phyloP scores from a whole-genome alignment of 2,888 invertebrate species.

The Zygogramma bicolorata region DNA sequence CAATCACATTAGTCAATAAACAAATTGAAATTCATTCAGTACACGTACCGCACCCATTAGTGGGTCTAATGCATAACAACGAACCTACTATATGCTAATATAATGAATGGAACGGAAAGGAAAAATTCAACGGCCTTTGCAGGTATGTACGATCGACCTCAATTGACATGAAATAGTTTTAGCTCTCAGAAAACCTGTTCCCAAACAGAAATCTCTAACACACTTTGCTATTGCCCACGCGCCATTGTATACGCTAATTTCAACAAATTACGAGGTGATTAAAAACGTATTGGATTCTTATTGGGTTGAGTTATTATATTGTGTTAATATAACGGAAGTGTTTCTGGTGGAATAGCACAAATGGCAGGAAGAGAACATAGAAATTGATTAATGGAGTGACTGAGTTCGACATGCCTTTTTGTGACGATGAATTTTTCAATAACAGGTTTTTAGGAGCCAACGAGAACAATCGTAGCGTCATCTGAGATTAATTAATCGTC shows the following conservation, averaged over 20 bases:
- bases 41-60: background rate
- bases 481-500: too few species aligned
- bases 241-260: slow-evolving; percentile 34
- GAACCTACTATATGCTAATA: slow-evolving; percentile 40
- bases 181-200: slow-evolving; percentile 36
- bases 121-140: slow-evolving; percentile 44
- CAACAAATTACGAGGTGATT: slow-evolving; percentile 26
- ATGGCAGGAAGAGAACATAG: too few species aligned
- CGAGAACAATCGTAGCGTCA: too few species aligned
- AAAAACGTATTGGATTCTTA: slow-evolving; percentile 11
- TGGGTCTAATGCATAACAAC: slow-evolving; percentile 19
- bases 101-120: slow-evolving; percentile 35
- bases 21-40: slow-evolving; percentile 29
- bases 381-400: too few species aligned
- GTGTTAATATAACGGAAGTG: background rate
- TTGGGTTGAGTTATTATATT: background rate
- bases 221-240: slow-evolving; percentile 38
- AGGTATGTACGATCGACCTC: slow-evolving; percentile 45
- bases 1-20: slow-evolving; percentile 3
- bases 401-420: too few species aligned
- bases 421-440: too few species aligned
- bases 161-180: slow-evolving; percentile 32
- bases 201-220: slow-evolving; percentile 37
- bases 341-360: background rate
- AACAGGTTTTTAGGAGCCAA: too few species aligned